phyloP scores from a whole-genome alignment of 2,888 invertebrate genomes.

The Nomada ruficornis region DNA sequence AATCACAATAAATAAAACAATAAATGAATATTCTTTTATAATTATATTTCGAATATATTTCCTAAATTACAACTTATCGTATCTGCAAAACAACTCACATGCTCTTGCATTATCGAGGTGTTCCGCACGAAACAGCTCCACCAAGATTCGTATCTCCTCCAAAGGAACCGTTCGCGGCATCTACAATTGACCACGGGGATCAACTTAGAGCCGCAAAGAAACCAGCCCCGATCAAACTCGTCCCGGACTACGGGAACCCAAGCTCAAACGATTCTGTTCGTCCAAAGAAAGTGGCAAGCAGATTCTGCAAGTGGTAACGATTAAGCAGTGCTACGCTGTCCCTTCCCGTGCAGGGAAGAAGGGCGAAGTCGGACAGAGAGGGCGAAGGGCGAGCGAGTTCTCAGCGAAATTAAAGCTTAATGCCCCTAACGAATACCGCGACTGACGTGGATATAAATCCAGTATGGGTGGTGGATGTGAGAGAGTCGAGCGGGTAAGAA shows the following conservation, averaged over 20 bases:
- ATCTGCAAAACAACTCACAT: too few relatives aligned
- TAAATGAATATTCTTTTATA: too few relatives aligned
- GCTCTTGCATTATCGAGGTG: too few relatives aligned
- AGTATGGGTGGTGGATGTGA: conserved; percentile 54
- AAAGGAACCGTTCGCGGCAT: too few relatives aligned
- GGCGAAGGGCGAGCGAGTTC: conserved; percentile 39
- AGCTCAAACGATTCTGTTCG: conserved; percentile 14
- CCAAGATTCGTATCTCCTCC: too few relatives aligned
- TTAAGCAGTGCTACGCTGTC: conserved; percentile 9
- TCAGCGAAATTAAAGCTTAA: conserved; percentile 65
- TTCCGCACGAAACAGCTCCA: too few relatives aligned
- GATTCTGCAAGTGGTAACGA: conserved; percentile 23
- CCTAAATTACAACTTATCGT: too few relatives aligned
- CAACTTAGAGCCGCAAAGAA: background rate
- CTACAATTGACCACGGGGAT: background rate
- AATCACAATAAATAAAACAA: too few relatives aligned
- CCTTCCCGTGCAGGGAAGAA: background rate
- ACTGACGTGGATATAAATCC: conserved; percentile 59
- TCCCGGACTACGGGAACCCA: background rate
- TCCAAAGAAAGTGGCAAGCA: conserved; percentile 5
- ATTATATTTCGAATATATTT: too few relatives aligned
- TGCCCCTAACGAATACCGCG: conserved; percentile 61
- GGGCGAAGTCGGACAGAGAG: background rate
- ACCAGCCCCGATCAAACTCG: background rate
- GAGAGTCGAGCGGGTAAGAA: conserved; percentile 53